A percentile compares a stretch with the other conserved stretches of the same genome.
These are phyloP conservation scores for Macrochelys suwanniensis DNA, from an alignment of 2,797 vertebrate genomes.

Conservation along the genomic window DNA sequence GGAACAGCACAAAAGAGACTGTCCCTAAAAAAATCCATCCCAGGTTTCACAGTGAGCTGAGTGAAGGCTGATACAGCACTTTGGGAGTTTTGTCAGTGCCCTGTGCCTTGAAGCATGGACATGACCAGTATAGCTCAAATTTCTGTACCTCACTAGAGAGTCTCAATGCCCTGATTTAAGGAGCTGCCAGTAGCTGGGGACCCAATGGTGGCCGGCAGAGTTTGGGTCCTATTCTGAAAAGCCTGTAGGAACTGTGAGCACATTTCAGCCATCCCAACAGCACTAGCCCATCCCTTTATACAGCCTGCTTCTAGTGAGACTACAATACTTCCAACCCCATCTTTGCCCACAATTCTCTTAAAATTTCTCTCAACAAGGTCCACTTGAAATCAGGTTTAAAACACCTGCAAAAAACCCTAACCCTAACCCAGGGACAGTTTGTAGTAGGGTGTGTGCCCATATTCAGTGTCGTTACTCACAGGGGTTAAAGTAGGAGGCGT, in stretches of 20 bases:
- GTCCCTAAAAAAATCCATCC: background rate
- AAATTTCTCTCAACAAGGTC: background rate
- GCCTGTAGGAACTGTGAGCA: background rate
- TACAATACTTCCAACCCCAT: background rate
- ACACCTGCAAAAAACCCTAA: background rate
- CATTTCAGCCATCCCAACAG: background rate
- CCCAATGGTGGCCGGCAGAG: background rate
- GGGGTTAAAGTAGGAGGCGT: background rate
- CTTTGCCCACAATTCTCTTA: background rate
- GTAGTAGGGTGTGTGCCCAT: background rate
- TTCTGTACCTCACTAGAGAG: background rate
- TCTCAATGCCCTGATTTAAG: background rate
- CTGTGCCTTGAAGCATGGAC: background rate
- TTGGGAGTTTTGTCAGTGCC: background rate
- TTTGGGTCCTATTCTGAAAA: background rate
- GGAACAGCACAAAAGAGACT: background rate
- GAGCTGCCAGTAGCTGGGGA: background rate
- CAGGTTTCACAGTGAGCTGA: background rate
- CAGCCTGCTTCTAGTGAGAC: background rate
- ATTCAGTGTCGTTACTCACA: background rate
- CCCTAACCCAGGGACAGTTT: background rate
- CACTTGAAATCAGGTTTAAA: background rate
- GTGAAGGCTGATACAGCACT: background rate
- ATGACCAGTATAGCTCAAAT: fast-evolving
- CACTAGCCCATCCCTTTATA: background rate